These are phyloP conservation scores for Prunella fulvescens DNA, from an alignment of 2,113 vertebrate genomes.

Conservation along the genomic window DNA sequence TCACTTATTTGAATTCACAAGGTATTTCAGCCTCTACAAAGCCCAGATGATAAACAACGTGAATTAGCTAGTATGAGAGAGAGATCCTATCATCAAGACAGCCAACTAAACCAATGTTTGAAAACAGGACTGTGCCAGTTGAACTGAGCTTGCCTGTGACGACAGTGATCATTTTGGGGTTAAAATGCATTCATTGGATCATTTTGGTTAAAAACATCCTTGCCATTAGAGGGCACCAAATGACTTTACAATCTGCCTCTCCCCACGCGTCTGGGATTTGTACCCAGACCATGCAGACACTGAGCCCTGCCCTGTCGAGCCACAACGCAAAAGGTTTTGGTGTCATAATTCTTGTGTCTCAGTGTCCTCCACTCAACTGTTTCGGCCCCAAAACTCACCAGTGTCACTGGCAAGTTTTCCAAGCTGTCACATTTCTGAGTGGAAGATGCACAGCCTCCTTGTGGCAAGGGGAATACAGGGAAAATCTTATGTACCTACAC, in stretches of 20 bases:
- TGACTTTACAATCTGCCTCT: not conserved
- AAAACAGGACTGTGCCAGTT: not conserved
- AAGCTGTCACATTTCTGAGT: not conserved
- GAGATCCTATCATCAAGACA: not conserved
- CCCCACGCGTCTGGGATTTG: not conserved
- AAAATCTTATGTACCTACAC: not conserved
- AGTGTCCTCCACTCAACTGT: not conserved
- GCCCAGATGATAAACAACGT: not conserved
- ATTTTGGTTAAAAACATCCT: not conserved
- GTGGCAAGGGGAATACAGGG: not conserved
- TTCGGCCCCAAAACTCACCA: not conserved
- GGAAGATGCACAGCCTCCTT: not conserved
- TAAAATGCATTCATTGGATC: not conserved
- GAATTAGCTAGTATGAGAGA: not conserved
- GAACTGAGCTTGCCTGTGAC: not conserved
- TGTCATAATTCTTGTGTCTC: not conserved
- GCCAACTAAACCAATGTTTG: not conserved
- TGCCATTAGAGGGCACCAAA: slow-evolving; percentile 66
- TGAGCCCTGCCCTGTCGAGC: not conserved
- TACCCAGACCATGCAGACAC: not conserved
- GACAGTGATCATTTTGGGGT: accelerated
- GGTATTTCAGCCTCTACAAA: not conserved
- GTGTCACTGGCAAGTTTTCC: not conserved
- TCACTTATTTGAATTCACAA: not conserved
- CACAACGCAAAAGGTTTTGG: not conserved